These are phyloP conservation scores for Scaptodrosophila lebanonensis DNA, from an alignment of 1,140 invertebrate genomes.

Conservation along the genomic window DNA sequence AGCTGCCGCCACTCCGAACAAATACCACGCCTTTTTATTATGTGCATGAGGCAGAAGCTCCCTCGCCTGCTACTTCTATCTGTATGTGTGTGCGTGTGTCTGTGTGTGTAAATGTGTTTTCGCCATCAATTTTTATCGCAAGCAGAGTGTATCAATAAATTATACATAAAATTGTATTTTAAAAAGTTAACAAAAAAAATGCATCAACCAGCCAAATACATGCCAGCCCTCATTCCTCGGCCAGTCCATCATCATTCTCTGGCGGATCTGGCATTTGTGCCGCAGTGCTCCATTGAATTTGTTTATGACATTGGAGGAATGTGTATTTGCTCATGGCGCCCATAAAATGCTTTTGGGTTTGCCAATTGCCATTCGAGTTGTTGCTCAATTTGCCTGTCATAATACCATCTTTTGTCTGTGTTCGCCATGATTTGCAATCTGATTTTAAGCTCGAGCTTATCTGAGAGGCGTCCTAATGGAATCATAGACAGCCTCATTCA, in stretches of 20 bases:
- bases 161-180: constrained; percentile 60
- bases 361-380: constrained; percentile 34
- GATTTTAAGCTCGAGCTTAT: no score
- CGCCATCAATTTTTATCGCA: constrained; percentile 71
- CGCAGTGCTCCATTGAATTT: constrained; percentile 54
- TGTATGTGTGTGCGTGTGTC: constrained; percentile 17
- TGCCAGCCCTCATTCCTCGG: constrained; percentile 18
- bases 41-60: no score
- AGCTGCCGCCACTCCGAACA: constrained; percentile 8
- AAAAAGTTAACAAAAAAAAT: constrained; percentile 42
- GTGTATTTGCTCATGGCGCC: constrained; percentile 5
- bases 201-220: constrained; percentile 3
- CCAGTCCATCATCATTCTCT: not conserved
- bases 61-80: not conserved
- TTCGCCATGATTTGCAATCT: not conserved
- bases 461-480: constrained; percentile 1
- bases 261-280: constrained; percentile 1
- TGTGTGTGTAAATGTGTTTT: constrained; percentile 65
- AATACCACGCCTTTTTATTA: not conserved
- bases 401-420: not conserved
- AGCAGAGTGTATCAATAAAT: constrained; percentile 73
- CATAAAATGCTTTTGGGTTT: constrained; percentile 49
- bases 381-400: constrained; percentile 34
- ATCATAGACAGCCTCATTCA: constrained; percentile 33
- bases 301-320: constrained; percentile 19